Base-by-base conservation (phyloP, 2,888 invertebrate genomes). In the Hyles lineata region DNA sequence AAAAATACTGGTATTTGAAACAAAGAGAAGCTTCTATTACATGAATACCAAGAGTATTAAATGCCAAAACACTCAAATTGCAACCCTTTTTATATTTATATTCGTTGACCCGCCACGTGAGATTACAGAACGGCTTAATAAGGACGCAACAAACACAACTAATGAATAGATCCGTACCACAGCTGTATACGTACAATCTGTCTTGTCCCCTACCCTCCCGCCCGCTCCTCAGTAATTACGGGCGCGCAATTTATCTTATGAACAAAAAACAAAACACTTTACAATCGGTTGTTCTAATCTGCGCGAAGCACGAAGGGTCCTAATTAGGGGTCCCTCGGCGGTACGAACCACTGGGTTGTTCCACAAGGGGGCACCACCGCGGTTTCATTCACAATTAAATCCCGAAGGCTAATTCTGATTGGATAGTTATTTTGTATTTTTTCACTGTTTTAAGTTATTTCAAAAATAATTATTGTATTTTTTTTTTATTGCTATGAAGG, bases 281-380 rank as follows among this genome's bases (percentile, higher is more conserved):
- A 76, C 79, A 82, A 81, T 84, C 82, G 80, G 79, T 77, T 58
- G 79, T 82, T 84, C 81, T 85, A 87, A 89, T 87, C 86, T 83
- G 81, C 78, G 78, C 79, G 77, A 58, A 59, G 80, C 79, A 80
- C 67, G 80, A 79, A 84, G 83, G 84, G 79, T 78, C 82, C 88
- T 89, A 90, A 91, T 92, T 90, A 90, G 85, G 81, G 83, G 72
- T 75, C 83, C 79, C 82, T 79, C 79, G 78, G 81, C 76, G 78
- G 79, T 74, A 76, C 83, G 79, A 80, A 87, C 84, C 78, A 78
- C 80, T 69, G 82, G 82, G 84, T 85, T 89, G 87, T 87, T 90
- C 15, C 55, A 55, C 6, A 8, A 55, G n/a, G 23, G 43, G 11
- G 11, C 15, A 5, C 43, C n/a, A 35, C 23, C 6, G 23, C 6